A percentile compares a stretch with the other conserved stretches of the same genome.
phyloP scores from a whole-genome alignment of 2,113 vertebrate species.

The Brienomyrus longianalis region DNA sequence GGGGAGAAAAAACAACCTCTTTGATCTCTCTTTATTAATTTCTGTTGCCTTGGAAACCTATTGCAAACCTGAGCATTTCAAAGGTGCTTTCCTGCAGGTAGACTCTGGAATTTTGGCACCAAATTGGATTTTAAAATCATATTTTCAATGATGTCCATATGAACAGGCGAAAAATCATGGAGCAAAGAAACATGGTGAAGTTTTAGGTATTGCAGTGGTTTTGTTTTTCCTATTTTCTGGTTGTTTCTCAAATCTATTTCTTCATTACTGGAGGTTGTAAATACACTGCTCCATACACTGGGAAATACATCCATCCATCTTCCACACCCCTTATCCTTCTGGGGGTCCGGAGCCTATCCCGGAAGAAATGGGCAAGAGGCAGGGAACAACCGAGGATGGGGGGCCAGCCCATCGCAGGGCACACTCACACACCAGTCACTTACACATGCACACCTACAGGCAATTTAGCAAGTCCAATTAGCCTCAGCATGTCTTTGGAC shows the following conservation, averaged over 20 bases:
- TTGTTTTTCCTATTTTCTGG: background rate
- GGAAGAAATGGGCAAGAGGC: too few species aligned
- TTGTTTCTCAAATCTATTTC: background rate
- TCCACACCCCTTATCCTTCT: too few species aligned
- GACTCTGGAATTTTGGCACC: slow-evolving; percentile 17
- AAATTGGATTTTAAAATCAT: slow-evolving; percentile 31
- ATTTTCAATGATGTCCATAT: slow-evolving; percentile 17
- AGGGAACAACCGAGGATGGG: too few species aligned
- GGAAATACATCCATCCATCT: too few species aligned
- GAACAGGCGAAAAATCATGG: background rate
- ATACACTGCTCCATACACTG: background rate
- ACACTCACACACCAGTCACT: too few species aligned
- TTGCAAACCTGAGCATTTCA: slow-evolving; percentile 25
- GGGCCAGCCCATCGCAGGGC: too few species aligned
- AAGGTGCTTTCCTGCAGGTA: slow-evolving; percentile 26
- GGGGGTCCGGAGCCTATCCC: too few species aligned
- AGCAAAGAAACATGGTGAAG: background rate
- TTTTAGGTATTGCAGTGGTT: background rate
- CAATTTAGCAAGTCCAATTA: too few species aligned
- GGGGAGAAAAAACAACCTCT: slow-evolving; percentile 34
- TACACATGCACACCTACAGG: too few species aligned
- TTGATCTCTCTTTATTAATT: slow-evolving; percentile 44
- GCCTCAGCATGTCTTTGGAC: too few species aligned
- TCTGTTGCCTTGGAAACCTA: slow-evolving; percentile 61
- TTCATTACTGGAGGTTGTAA: background rate